phyloP scores from a whole-genome alignment of 2,888 invertebrate species.

The Platycnemis pennipes region DNA sequence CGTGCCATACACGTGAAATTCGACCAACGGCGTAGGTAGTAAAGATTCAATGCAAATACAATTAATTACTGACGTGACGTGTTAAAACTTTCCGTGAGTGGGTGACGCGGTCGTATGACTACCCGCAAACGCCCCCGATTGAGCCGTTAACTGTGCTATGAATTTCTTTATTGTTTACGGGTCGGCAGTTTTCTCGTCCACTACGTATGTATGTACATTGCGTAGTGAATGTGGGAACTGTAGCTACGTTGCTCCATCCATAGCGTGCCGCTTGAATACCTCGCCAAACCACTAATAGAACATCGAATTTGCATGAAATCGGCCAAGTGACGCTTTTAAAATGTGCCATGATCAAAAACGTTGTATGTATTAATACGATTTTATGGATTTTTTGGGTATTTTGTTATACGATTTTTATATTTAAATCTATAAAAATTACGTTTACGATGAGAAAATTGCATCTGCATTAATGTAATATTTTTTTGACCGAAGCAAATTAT shows the following conservation, averaged over 20 bases:
- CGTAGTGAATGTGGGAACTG: not conserved
- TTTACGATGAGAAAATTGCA: no score
- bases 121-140: not conserved
- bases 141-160: not conserved
- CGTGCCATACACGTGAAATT: not conserved
- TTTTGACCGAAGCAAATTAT: no score
- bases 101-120: not conserved
- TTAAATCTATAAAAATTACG: no score
- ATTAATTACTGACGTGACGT: not conserved
- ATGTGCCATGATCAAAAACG: no score
- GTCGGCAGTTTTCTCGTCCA: not conserved
- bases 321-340: no score
- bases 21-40: not conserved
- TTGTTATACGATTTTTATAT: no score
- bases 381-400: no score
- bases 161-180: not conserved
- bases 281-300: not conserved
- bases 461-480: no score
- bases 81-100: not conserved
- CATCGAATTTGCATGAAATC: not conserved
- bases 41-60: not conserved
- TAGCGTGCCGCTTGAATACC: not conserved
- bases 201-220: not conserved
- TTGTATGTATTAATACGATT: no score
- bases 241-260: not conserved